Conservation (phyloP, 2,888 invertebrate genomes). For the Agapostemon virescens region DNA sequence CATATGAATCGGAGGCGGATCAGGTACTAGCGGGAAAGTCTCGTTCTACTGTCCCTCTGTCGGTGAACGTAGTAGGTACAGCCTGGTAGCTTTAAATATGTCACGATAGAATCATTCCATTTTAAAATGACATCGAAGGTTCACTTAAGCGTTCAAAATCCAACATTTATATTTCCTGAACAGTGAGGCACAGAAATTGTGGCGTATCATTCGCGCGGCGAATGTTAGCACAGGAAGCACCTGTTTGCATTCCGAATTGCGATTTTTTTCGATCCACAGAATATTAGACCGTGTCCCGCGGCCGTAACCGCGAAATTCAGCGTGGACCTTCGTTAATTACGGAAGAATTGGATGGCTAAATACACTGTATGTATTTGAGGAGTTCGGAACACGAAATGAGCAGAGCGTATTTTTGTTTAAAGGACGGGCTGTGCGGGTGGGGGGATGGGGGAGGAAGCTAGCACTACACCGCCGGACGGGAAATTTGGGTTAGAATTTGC, state of each 20-base stretch:
- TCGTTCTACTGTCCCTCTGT: no score
- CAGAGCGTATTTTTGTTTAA: conserved; percentile 44
- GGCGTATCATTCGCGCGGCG: background rate
- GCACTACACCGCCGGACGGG: background rate
- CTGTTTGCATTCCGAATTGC: background rate
- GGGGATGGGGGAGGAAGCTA: background rate
- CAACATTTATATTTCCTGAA: background rate
- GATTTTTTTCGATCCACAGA: background rate
- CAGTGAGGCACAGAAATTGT: background rate
- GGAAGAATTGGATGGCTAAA: conserved; percentile 39
- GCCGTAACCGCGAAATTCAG: conserved; percentile 1
- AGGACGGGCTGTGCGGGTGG: no score
- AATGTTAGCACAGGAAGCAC: background rate
- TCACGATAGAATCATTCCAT: background rate
- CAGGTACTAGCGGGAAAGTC: no score
- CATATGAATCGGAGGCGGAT: no score
- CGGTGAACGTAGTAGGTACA: no score
- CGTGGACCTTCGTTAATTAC: conserved; percentile 19
- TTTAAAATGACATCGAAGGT: background rate
- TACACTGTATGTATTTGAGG: conserved; percentile 23
- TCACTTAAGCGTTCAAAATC: background rate
- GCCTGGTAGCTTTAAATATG: no score
- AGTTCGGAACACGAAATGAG: conserved; percentile 11
- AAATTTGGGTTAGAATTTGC: conserved; percentile 47
- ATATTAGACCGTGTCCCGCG: background rate